Evolutionary conservation across 1,140 invertebrate genomes (phyloP).

Genomic region (Atopsyche davidsoni): DNA sequence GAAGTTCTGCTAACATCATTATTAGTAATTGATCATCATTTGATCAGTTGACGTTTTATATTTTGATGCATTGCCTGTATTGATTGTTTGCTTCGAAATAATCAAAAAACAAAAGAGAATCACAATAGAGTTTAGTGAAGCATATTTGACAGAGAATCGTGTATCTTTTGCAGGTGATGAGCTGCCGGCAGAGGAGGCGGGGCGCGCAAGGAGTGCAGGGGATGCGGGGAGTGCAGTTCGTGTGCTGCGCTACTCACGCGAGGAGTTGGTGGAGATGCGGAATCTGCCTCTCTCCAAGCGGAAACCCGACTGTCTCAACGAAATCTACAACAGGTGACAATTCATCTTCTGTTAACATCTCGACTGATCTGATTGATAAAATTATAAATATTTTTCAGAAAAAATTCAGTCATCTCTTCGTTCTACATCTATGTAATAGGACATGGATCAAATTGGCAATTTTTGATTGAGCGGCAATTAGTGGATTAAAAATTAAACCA

Average conservation of each 20-base stretch:
- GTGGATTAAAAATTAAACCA: no score
- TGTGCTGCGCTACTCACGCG: slow-evolving; percentile 45
- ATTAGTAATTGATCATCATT: no score
- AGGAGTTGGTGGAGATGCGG: slow-evolving; percentile 56
- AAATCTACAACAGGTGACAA: slow-evolving; percentile 50
- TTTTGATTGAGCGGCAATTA: no score
- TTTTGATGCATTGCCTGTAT: no score
- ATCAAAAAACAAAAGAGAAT: no score
- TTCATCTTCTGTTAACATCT: not conserved
- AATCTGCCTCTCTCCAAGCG: slow-evolving; percentile 52
- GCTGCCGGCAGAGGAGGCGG: slow-evolving; percentile 29
- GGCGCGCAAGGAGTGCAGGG: slow-evolving; percentile 24
- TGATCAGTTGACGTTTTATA: no score
- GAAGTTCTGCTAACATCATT: no score
- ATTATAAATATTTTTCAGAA: slow-evolving; percentile 10
- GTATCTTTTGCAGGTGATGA: slow-evolving; percentile 35
- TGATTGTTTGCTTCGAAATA: no score
- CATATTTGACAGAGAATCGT: not conserved
- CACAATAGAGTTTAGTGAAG: no score
- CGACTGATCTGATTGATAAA: not conserved
- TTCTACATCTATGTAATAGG: slow-evolving; percentile 1
- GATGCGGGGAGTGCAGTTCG: slow-evolving; percentile 36
- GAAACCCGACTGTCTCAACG: slow-evolving; percentile 53
- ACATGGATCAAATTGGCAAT: slow-evolving; percentile 1
- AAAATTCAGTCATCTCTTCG: not conserved